Conservation (phyloP, 1,140 invertebrate species). For the Scaptomyza pallida region DNA sequence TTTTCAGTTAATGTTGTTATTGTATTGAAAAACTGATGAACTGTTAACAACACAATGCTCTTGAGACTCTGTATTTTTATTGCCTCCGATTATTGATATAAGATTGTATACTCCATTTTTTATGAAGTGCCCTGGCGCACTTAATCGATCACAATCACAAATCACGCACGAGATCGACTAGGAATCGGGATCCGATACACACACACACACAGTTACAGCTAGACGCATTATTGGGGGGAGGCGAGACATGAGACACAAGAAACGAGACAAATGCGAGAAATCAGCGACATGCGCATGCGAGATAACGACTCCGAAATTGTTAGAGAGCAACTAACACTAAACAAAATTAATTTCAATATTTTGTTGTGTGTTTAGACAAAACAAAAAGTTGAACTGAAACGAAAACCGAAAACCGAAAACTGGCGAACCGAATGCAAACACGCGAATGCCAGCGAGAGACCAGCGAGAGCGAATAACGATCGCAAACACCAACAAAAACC, state of each 20-base stretch:
- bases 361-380: slow-evolving; percentile 81
- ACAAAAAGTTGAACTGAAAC: slow-evolving; percentile 71
- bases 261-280: slow-evolving; percentile 10
- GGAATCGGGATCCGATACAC: slow-evolving; percentile 12
- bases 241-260: slow-evolving; percentile 11
- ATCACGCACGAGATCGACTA: not conserved
- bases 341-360: slow-evolving; percentile 84
- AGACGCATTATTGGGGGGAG: not conserved
- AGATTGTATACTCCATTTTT: slow-evolving; percentile 55
- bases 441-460: slow-evolving; percentile 54
- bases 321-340: slow-evolving; percentile 84
- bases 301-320: slow-evolving; percentile 84
- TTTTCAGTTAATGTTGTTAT: slow-evolving; percentile 34
- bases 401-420: slow-evolving; percentile 65
- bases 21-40: slow-evolving; percentile 44
- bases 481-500: slow-evolving; percentile 20
- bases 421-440: slow-evolving; percentile 72
- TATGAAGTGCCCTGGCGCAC: slow-evolving; percentile 34
- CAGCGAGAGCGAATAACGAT: slow-evolving; percentile 20
- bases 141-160: slow-evolving; percentile 14
- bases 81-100: slow-evolving; percentile 52
- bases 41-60: slow-evolving; percentile 61
- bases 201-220: slow-evolving; percentile 9
- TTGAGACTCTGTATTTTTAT: slow-evolving; percentile 61
- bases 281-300: slow-evolving; percentile 78